Conservation (phyloP, 2,888 invertebrate genomes). For the Notodromas monacha region DNA sequence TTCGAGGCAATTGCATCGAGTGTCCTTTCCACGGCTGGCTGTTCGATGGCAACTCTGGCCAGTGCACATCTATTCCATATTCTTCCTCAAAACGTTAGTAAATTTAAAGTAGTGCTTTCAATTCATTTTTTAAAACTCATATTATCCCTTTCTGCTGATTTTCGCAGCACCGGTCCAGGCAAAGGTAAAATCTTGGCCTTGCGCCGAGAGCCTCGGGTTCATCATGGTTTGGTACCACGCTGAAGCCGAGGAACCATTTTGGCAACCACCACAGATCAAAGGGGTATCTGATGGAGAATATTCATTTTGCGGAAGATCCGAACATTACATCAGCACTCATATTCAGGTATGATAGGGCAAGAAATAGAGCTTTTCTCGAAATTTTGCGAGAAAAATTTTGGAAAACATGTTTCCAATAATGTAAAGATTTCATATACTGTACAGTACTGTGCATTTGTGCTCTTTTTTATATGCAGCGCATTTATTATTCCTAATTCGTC, state of each 20-base stretch:
- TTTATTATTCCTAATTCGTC: too few relatives aligned
- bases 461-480: too few relatives aligned
- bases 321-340: slow-evolving; percentile 39
- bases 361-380: neutral
- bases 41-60: slow-evolving; percentile 37
- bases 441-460: too few relatives aligned
- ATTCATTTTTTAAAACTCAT: neutral
- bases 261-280: slow-evolving; percentile 26
- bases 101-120: neutral
- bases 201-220: slow-evolving; percentile 31
- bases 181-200: slow-evolving; percentile 31
- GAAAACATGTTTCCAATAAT: too few relatives aligned
- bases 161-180: slow-evolving; percentile 30
- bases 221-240: slow-evolving; percentile 55
- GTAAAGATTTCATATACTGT: too few relatives aligned
- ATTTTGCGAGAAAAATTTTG: neutral
- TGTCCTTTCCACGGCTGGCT: slow-evolving; percentile 71
- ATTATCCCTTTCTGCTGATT: neutral
- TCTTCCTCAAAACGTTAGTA: too few relatives aligned
- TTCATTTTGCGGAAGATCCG: slow-evolving; percentile 37
- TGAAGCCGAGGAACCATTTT: slow-evolving; percentile 30
- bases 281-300: slow-evolving; percentile 24
- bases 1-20: slow-evolving; percentile 35
- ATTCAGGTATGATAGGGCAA: slow-evolving; percentile 26
- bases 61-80: slow-evolving; percentile 39